Conservation (phyloP, 2,888 invertebrate genomes). For the Apodemia mormo region DNA sequence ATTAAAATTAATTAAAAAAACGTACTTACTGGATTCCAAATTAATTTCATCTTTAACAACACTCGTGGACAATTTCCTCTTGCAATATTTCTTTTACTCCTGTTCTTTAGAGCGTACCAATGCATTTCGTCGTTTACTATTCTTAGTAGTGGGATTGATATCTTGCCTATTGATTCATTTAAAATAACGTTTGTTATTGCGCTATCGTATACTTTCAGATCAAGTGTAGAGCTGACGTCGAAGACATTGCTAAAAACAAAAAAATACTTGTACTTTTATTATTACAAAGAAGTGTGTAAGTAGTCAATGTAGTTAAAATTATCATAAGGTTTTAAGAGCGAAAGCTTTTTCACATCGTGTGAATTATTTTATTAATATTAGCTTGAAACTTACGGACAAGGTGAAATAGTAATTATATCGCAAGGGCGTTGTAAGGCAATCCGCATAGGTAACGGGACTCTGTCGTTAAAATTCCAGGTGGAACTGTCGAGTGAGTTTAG, state of each 20-base stretch:
- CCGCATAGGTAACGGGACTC: no score
- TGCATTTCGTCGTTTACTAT: constrained; percentile 54
- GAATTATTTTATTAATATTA: no score
- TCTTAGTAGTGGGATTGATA: constrained; percentile 64
- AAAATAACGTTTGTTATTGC: constrained; percentile 49
- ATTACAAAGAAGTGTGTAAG: not conserved
- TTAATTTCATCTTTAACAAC: constrained; percentile 58
- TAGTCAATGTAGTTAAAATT: no score
- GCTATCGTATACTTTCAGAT: constrained; percentile 60
- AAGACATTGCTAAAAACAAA: constrained; percentile 60
- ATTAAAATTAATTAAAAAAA: not conserved
- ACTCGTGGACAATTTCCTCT: constrained; percentile 69
- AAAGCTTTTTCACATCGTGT: no score
- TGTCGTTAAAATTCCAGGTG: no score
- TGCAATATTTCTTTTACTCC: constrained; percentile 52
- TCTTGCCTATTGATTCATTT: constrained; percentile 57
- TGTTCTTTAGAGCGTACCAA: constrained; percentile 69
- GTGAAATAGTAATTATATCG: no score
- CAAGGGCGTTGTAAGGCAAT: no score
- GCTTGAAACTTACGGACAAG: no score
- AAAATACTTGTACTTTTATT: not conserved
- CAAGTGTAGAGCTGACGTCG: constrained; percentile 65
- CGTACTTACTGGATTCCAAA: constrained; percentile 66
- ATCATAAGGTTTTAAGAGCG: no score
- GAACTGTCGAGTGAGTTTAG: no score